These are phyloP conservation scores for Hoplostethus atlanticus DNA, from an alignment of 2,797 vertebrate species.

Conservation along the genomic window DNA sequence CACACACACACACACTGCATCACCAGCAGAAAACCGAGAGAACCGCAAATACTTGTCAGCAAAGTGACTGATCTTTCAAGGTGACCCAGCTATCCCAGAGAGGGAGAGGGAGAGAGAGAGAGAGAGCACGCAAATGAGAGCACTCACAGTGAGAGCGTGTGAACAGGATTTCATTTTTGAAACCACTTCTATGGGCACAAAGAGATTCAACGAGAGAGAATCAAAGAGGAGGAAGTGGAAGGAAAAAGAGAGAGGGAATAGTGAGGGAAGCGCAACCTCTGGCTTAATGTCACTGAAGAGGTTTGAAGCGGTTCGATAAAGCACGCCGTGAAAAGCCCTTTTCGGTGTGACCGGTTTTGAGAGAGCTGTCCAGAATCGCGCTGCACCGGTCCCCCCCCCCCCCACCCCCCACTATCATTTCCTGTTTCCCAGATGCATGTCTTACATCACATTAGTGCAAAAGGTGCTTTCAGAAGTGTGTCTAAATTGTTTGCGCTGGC, in stretches of 20 bases:
- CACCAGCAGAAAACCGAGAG: slow-evolving; percentile 24
- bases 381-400: slow-evolving; percentile 2
- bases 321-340: slow-evolving; percentile 38
- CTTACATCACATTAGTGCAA: slow-evolving; percentile 33
- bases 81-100: slow-evolving; percentile 63
- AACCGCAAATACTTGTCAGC: slow-evolving; percentile 48
- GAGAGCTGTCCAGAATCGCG: slow-evolving; percentile 48
- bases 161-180: slow-evolving; percentile 36
- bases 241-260: slow-evolving; percentile 21
- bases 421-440: slow-evolving; percentile 16
- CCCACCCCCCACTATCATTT: background rate
- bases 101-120: slow-evolving; percentile 6
- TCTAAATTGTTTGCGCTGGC: slow-evolving; percentile 32
- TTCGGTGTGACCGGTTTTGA: slow-evolving; percentile 39
- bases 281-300: slow-evolving; percentile 47
- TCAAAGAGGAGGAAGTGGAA: slow-evolving; percentile 28
- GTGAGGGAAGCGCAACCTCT: slow-evolving; percentile 22
- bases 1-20: slow-evolving; percentile 33
- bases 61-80: slow-evolving; percentile 67
- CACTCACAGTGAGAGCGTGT: slow-evolving; percentile 32
- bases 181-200: slow-evolving; percentile 33
- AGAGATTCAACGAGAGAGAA: slow-evolving; percentile 19
- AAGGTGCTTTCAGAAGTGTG: slow-evolving; percentile 33
- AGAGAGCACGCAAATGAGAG: slow-evolving; percentile 31
- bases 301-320: slow-evolving; percentile 54